Evolutionary conservation across 2,797 vertebrate species (phyloP), one percentile per base, ranked within the genome.

Genomic region (Sciurus carolinensis): DNA sequence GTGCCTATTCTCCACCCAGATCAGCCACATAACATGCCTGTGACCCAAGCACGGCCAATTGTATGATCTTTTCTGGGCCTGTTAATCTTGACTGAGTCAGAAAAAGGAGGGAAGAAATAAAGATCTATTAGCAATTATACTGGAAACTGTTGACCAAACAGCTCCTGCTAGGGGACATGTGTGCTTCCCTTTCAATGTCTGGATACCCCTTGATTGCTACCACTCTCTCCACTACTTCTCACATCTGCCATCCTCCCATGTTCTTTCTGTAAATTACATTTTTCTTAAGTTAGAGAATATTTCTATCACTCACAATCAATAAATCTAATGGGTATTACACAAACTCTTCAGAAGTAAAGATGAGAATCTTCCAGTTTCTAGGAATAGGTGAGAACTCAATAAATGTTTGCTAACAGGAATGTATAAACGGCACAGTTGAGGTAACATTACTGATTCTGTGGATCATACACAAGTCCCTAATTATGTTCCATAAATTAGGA

Each of bases 71-170:
- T 82, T 54, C 52, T 47, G 47, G 52, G 22, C 9, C 33, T 89
- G 69, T 88, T 42, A 54, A 83, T 77, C 79, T 72, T 73, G 54
- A 86, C 22, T 62, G 28, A 83, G 33, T 89, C 84, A 71, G 39
- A n/a, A 57, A 93, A 95, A 87, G 1, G n/a, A 73, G 14, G 20
- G 44, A 90, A 90, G 47, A 39, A 39, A 82, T 79, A n/a, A 76
- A 76, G 36, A 39, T 7, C 15, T 2, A 42, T 75, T 36, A 86
- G 11, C 22, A 33, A 79, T 39, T n/a, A 18, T 22, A 14, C 17
- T 30, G 42, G 10, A 39, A 30, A 12, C n/a, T 36, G 39, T 33
- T 87, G 50, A 11, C 33, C 42, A 86, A 75, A 54, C 7, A 82
- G 52, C 39, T 67, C n/a, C 67, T 72, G 59, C 20, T 64, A 17